Percentiles rank a stretch among this genome's conserved stretches.
These are phyloP conservation scores for Volucella inanis DNA, from an alignment of 2,888 invertebrate species.

Conservation along the genomic window DNA sequence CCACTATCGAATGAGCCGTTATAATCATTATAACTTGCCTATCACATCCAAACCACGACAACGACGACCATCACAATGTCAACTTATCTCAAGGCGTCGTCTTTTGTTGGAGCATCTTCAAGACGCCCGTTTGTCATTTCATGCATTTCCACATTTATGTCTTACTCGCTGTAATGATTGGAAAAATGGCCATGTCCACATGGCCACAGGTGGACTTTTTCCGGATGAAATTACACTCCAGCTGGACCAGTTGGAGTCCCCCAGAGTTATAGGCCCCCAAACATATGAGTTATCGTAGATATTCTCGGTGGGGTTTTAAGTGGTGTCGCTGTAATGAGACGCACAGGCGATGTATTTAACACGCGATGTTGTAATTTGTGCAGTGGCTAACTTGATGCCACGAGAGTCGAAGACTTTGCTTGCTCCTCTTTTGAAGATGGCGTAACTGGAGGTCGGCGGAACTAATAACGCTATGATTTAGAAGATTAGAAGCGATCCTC, in stretches of 20 bases:
- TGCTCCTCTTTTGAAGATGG: constrained; percentile 39
- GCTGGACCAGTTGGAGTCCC: constrained; percentile 48
- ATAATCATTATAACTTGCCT: constrained; percentile 47
- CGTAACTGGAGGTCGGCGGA: constrained; percentile 40
- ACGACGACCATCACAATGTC: constrained; percentile 53
- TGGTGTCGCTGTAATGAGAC: constrained; percentile 74
- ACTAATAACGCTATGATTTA: constrained; percentile 68
- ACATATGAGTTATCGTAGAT: constrained; percentile 9
- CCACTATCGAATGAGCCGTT: constrained; percentile 59
- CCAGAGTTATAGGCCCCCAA: background rate
- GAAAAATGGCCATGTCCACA: constrained; percentile 59
- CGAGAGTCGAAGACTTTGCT: background rate
- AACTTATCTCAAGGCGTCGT: constrained; percentile 43
- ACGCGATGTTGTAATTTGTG: constrained; percentile 73
- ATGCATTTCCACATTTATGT: constrained; percentile 71
- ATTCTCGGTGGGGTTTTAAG: constrained; percentile 57
- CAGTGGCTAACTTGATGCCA: constrained; percentile 53
- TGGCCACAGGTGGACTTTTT: constrained; percentile 63
- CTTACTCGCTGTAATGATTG: constrained; percentile 71
- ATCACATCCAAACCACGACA: constrained; percentile 9
- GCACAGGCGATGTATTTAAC: constrained; percentile 69
- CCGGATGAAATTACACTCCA: constrained; percentile 40
- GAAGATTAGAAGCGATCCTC: constrained; percentile 53
- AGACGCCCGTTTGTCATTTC: constrained; percentile 66
- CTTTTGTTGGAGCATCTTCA: constrained; percentile 6